phyloP scores from a whole-genome alignment of 2,797 vertebrate genomes.

The Podarcis lilfordi region DNA sequence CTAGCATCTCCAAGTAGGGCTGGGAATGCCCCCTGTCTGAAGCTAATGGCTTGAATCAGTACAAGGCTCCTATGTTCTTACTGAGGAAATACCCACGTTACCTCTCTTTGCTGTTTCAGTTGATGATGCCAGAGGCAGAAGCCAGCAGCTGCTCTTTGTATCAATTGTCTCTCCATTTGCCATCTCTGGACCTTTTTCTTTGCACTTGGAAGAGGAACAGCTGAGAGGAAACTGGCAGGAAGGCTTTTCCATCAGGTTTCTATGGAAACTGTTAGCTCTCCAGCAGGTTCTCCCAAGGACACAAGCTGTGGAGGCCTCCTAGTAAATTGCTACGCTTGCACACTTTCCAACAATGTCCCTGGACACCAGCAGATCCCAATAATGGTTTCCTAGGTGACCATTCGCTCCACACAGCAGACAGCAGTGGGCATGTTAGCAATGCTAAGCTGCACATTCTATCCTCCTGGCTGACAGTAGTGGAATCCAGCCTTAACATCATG shows the following conservation, averaged over 20 bases:
- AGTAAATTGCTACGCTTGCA: background rate
- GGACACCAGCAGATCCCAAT: background rate
- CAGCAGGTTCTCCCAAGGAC: conserved; percentile 42
- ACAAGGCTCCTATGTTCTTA: no score
- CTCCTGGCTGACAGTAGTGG: background rate
- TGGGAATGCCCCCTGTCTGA: no score
- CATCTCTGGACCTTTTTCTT: background rate
- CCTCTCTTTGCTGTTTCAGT: background rate
- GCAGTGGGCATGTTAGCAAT: background rate
- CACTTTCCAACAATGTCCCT: background rate
- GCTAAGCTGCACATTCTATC: background rate
- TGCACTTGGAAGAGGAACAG: conserved; percentile 21
- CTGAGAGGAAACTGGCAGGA: conserved; percentile 8
- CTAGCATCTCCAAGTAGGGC: no score
- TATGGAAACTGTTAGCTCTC: conserved; percentile 47
- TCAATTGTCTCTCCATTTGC: conserved; percentile 11
- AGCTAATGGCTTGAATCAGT: no score
- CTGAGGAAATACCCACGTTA: background rate
- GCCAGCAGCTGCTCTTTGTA: conserved; percentile 22
- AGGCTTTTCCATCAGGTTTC: conserved; percentile 50
- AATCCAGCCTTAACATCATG: background rate
- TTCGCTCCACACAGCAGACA: background rate
- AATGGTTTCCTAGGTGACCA: conserved; percentile 43
- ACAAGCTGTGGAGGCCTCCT: conserved; percentile 35
- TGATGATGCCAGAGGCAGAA: background rate